Percentiles rank a stretch among this genome's conserved stretches.
Conservation (phyloP, 2,888 invertebrate genomes). For the Amphipyra tragopoginis region DNA sequence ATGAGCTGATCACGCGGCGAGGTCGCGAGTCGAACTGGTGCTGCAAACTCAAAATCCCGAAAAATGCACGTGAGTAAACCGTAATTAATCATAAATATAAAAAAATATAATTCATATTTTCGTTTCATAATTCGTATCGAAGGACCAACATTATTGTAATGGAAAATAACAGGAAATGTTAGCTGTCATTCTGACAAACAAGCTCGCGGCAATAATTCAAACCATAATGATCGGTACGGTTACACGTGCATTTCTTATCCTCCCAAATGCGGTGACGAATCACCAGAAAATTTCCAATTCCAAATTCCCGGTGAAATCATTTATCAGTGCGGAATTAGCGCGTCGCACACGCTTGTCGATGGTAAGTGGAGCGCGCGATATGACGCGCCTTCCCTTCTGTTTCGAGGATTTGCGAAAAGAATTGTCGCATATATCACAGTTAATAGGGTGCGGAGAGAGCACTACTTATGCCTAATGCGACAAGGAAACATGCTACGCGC, state of each 20-base stretch:
- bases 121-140: neutral
- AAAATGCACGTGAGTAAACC: no score
- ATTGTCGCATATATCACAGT: constrained; percentile 89
- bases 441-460: constrained; percentile 89
- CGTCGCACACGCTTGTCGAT: constrained; percentile 79
- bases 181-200: constrained; percentile 35
- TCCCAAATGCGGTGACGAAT: constrained; percentile 65
- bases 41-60: no score
- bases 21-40: no score
- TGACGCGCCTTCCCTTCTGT: constrained; percentile 84
- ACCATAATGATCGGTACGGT: constrained; percentile 27
- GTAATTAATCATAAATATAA: no score
- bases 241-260: constrained; percentile 42
- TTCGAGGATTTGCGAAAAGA: constrained; percentile 86
- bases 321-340: constrained; percentile 85
- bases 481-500: constrained; percentile 87
- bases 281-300: constrained; percentile 73
- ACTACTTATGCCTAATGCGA: constrained; percentile 90
- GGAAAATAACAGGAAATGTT: constrained; percentile 36
- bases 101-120: no score
- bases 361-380: constrained; percentile 80
- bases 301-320: constrained; percentile 77
- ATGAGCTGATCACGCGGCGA: no score
- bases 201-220: constrained; percentile 29
- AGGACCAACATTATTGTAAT: neutral